Evolutionary conservation across 2,113 vertebrate genomes (phyloP).

Genomic region (Marcusenius ussheri): DNA sequence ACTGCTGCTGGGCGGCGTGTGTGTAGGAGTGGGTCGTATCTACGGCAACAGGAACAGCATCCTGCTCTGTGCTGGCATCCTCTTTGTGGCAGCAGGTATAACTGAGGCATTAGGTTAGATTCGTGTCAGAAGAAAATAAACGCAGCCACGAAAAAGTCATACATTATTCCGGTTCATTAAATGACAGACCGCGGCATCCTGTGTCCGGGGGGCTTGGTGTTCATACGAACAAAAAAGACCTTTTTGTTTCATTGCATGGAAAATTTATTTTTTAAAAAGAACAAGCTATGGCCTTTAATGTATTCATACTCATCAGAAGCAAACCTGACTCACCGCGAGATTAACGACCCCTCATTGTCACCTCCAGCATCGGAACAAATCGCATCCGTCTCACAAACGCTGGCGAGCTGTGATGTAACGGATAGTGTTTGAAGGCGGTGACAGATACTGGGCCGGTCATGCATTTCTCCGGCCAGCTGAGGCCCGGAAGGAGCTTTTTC

Average conservation of each 20-base stretch:
- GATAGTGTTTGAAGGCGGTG: not conserved
- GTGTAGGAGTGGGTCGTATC: conserved; percentile 81
- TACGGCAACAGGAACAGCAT: conserved; percentile 91
- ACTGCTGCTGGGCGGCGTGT: conserved; percentile 82
- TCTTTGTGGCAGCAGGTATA: conserved; percentile 93
- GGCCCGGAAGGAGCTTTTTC: not conserved
- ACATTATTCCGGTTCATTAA: not conserved
- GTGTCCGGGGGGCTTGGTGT: not conserved
- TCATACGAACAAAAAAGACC: not conserved
- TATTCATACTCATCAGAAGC: not conserved
- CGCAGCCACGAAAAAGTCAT: not conserved
- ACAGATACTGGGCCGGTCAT: not conserved
- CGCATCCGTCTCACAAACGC: not conserved
- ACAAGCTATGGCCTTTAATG: not conserved
- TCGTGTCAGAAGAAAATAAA: not conserved
- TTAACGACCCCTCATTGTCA: conserved; percentile 9
- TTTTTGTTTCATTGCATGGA: not conserved
- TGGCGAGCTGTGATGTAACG: conserved; percentile 3
- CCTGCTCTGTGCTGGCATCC: conserved; percentile 87
- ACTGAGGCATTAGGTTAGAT: not conserved
- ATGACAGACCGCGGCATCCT: not conserved
- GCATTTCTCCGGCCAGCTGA: not conserved
- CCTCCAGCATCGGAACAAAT: not conserved
- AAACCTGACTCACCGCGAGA: not conserved
- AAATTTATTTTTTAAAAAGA: not conserved